Evolutionary conservation across 2,888 invertebrate species (phyloP).

Genomic region (Apomyelois bistriatella): DNA sequence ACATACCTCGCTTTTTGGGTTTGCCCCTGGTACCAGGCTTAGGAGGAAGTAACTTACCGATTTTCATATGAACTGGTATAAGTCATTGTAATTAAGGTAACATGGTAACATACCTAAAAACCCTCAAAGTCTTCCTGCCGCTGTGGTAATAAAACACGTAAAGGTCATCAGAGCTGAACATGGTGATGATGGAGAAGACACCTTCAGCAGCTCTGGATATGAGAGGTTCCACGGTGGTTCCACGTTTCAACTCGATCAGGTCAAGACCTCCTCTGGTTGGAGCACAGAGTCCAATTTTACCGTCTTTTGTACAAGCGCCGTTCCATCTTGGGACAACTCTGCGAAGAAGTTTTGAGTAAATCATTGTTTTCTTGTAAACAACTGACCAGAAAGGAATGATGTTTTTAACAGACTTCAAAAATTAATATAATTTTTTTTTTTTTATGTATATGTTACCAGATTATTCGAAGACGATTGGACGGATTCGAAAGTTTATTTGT

Average conservation of each 20-base stretch:
- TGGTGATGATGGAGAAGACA: constrained; percentile 96
- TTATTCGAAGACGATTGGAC: too few species aligned
- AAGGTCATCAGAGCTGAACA: constrained; percentile 95
- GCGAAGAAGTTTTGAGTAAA: neutral
- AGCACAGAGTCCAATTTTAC: constrained; percentile 94
- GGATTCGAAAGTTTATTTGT: too few species aligned
- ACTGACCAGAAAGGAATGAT: too few species aligned
- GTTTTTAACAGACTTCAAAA: too few species aligned
- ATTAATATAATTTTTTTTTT: too few species aligned
- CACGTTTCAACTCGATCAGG: constrained; percentile 93
- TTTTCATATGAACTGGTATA: too few species aligned
- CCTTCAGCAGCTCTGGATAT: constrained; percentile 98
- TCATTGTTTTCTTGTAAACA: neutral
- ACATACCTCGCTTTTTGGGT: too few species aligned
- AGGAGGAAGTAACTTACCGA: too few species aligned
- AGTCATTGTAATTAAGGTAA: too few species aligned
- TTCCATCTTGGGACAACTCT: constrained; percentile 94
- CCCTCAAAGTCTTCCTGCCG: constrained; percentile 94
- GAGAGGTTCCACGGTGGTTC: constrained; percentile 91
- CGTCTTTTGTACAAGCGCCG: constrained; percentile 91
- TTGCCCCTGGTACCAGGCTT: too few species aligned
- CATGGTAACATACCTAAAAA: constrained; percentile 87
- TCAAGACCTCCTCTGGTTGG: constrained; percentile 96
- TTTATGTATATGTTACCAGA: too few species aligned
- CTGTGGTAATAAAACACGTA: constrained; percentile 98